Conservation (phyloP, 2,888 invertebrate species). For the Aricia artaxerxes region DNA sequence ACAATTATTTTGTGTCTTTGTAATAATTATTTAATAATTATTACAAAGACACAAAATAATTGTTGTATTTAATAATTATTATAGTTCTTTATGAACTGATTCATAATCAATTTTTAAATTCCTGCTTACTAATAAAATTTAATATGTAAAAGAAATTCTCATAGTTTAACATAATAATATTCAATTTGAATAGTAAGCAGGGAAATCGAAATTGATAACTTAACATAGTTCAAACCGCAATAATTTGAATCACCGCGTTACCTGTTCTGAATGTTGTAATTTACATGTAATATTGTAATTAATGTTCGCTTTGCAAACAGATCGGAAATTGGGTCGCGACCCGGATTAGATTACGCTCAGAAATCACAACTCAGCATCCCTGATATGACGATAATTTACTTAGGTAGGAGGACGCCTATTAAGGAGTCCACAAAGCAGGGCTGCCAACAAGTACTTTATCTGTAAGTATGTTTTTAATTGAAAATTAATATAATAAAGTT, state of each 20-base stretch:
- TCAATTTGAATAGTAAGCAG: background rate
- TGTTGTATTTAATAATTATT: no score
- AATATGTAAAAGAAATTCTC: no score
- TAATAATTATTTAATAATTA: no score
- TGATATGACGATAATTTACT: constrained; percentile 11
- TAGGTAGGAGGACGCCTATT: background rate
- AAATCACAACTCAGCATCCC: constrained; percentile 20
- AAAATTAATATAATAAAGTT: background rate
- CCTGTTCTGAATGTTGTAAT: background rate
- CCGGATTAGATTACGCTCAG: constrained; percentile 1
- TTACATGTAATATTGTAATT: constrained; percentile 21
- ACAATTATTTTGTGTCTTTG: no score
- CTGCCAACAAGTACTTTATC: background rate
- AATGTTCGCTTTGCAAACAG: constrained; percentile 10
- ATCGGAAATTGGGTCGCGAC: constrained; percentile 24
- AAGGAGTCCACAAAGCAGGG: background rate
- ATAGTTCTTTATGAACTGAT: no score
- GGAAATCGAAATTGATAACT: background rate
- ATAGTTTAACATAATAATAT: no score
- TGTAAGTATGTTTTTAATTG: background rate
- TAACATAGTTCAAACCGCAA: background rate
- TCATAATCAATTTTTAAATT: no score
- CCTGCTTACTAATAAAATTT: no score
- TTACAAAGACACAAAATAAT: no score
- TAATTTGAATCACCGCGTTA: background rate